These are phyloP conservation scores for Cassiopea xamachana DNA, from an alignment of 30 jellyfish, hydroid and myxozoan species.

Conservation along the genomic window DNA sequence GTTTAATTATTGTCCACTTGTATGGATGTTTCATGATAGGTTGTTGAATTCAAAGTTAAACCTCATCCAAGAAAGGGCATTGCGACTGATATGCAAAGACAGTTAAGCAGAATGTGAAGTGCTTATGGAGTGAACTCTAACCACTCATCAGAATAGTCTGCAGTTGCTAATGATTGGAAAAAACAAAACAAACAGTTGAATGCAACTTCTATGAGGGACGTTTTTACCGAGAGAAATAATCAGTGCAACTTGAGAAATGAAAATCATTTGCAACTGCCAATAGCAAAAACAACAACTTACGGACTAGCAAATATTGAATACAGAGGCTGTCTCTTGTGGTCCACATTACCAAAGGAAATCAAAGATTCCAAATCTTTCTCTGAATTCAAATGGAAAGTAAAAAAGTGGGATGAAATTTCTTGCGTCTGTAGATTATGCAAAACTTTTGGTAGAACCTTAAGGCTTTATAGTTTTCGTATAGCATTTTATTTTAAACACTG, in stretches of 20 bases:
- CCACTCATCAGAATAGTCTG: slow-evolving; percentile 14
- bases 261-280: slow-evolving; percentile 38
- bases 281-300: slow-evolving; percentile 15
- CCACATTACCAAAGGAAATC: slow-evolving; percentile 24
- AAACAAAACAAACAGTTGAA: background rate
- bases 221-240: slow-evolving; percentile 10
- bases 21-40: slow-evolving; percentile 2
- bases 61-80: background rate
- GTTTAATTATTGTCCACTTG: slow-evolving; percentile 45
- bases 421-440: slow-evolving; percentile 33
- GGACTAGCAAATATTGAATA: slow-evolving; percentile 46
- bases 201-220: background rate
- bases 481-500: too few relatives aligned
- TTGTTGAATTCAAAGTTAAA: background rate
- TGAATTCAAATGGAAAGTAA: slow-evolving; percentile 10
- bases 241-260: slow-evolving; percentile 29
- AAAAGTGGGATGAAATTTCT: slow-evolving; percentile 16
- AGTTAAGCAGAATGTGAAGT: background rate
- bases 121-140: background rate
- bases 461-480: too few relatives aligned
- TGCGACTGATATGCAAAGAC: background rate
- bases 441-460: background rate
- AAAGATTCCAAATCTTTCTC: slow-evolving; percentile 20
- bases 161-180: slow-evolving; percentile 10
- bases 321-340: slow-evolving; percentile 40